Base-by-base conservation (phyloP, 2,888 invertebrate genomes). In the Acleris emargana region DNA sequence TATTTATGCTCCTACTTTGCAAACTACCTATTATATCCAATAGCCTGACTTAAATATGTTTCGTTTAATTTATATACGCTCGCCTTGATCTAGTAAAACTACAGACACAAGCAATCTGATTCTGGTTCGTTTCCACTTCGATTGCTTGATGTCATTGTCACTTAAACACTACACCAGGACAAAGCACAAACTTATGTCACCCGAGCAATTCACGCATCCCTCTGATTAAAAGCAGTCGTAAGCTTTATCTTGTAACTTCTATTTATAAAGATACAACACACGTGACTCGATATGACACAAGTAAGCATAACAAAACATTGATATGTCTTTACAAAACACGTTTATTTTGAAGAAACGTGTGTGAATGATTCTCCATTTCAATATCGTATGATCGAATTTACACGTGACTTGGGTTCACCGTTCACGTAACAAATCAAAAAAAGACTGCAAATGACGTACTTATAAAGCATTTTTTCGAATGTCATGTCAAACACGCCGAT, bases 41-140 rank as follows among this genome's bases (percentile, higher is more conserved):
- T 25, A 43, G 11, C 43, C 43, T 20, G 51, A 53, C 16, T 59
- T 51, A 55, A 59, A 59, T 60, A 61, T 52, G 52, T 38, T 38
- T 38, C 45, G 45, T 49, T 53, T 62, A 63, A 63, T 62, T 58
- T 62, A 57, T 62, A 58, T 58, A 72, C 72, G 51, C 64, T 79
- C 61, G 73, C 81, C 82, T 82, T 82, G 81, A 79, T 80, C 81
- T 74, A 79, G 75, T 77, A 77, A 76, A 55, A 22, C 49, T 20
- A 17, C 20, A 43, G 32, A n/a, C 22, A 9, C 32, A 18, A 13
- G 49, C n/a, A 52, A 66, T 57, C 60, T 45, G 60, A 61, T 55
- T 66, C 61, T 66, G 66, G 51, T 45, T 52, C n/a, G 57, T 51
- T 52, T 66, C 61, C 20, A 59, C 32, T 20, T 42, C 16, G 42